Evolutionary conservation across 2,797 vertebrate genomes (phyloP), one percentile per base, ranked within the genome.

Genomic region (Danio choprae): DNA sequence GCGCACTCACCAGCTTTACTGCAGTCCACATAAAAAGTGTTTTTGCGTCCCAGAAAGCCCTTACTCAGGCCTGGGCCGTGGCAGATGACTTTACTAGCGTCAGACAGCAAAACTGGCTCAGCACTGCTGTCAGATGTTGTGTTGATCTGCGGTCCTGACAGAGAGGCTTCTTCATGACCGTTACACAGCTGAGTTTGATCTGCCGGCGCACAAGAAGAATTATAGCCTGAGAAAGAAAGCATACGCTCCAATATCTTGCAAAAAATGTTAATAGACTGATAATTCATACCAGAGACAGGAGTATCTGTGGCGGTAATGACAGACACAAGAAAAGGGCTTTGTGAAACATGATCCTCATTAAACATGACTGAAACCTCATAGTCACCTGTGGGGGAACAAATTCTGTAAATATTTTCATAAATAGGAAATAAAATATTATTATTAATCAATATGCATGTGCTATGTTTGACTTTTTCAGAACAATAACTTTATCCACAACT

Each of bases 1-100:
- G 56, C 46, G 8, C 12, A 43, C 89, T 29, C 59, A 93, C 93
- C 93, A 84, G 93, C 93, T 92, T 92, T 91, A 85, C 93, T 93
- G 90, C 93, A 94, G 85, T 94, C 93, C 8, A 95, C 89, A 0
- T 88, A 93, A 87, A 95, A 93, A 68, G 87, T 91, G 77, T 94
- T 94, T 82, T 92, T 94, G 83, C 94, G 90, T 18, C 92, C 93
- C 22, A 84, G 56, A 0, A 90, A 91, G 62, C 91, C 93, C 82
- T 92, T 92, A 86, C 68, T 93, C 63, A 95, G 90, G 29, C 93
- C 93, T 53, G 91, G 85, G 12, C 93, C 94, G 79, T 93, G 93
- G 73, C 92, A 92, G 41, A 92, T 89, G 77, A 94, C 91, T 77
- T 93, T 92, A 88, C 89, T 88, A 84, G 91, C 91, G 15, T 94